Evolutionary conservation across 2,888 invertebrate genomes (phyloP).

Genomic region (Dioctria rufipes): DNA sequence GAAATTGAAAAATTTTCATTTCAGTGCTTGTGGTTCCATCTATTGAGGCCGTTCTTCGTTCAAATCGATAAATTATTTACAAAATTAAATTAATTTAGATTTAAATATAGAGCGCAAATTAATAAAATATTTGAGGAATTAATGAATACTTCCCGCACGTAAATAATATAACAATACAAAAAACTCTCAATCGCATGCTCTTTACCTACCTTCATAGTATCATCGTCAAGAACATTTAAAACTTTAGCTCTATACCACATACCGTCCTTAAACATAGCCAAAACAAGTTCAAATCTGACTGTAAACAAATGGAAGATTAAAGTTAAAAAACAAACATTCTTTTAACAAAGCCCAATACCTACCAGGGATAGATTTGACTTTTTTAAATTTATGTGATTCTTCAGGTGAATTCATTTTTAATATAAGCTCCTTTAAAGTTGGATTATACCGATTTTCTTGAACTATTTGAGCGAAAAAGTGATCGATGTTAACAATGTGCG

Average conservation of each 20-base stretch:
- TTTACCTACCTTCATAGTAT: slow-evolving; percentile 47
- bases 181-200: background rate
- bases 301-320: background rate
- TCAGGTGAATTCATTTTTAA: slow-evolving; percentile 32
- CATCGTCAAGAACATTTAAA: slow-evolving; percentile 53
- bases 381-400: slow-evolving; percentile 1
- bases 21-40: no score
- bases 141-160: no score
- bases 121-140: no score
- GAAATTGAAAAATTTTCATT: no score
- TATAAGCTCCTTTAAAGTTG: slow-evolving; percentile 37
- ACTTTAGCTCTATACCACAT: slow-evolving; percentile 68
- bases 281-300: slow-evolving; percentile 65
- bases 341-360: background rate
- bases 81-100: no score
- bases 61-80: no score
- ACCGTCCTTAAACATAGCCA: slow-evolving; percentile 65
- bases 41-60: no score
- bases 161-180: background rate
- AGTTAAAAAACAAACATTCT: background rate
- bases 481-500: slow-evolving; percentile 64
- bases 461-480: slow-evolving; percentile 65
- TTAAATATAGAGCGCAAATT: no score
- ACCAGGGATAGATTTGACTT: background rate
- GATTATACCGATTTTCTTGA: slow-evolving; percentile 48